Percentiles rank a stretch among this genome's conserved stretches.
These are phyloP conservation scores for Caenorhabditis uteleia DNA, from an alignment of 2,888 invertebrate species.

Conservation along the genomic window DNA sequence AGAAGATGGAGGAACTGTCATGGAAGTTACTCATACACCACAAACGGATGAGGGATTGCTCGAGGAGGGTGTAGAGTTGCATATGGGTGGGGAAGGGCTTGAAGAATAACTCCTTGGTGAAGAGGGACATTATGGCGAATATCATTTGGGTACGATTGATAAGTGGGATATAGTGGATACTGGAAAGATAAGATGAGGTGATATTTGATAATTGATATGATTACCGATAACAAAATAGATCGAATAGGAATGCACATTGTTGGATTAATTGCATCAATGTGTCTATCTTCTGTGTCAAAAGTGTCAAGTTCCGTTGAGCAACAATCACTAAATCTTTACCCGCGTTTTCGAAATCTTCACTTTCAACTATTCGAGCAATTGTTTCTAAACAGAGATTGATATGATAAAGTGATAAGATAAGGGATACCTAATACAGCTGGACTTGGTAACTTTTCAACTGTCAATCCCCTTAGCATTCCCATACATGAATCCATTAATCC, in stretches of 20 bases:
- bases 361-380: slow-evolving; percentile 10
- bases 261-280: slow-evolving; percentile 21
- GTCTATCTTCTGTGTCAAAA: no score
- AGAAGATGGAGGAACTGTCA: no score
- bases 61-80: no score
- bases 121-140: no score
- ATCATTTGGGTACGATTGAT: no score
- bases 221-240: slow-evolving; percentile 20
- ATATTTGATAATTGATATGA: slow-evolving; percentile 1
- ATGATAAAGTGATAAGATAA: neutral
- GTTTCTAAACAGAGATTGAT: slow-evolving; percentile 8
- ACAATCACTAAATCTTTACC: slow-evolving; percentile 14
- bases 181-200: no score
- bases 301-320: slow-evolving; percentile 16
- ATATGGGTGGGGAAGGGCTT: no score
- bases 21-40: no score
- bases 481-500: slow-evolving; percentile 16
- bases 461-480: slow-evolving; percentile 2
- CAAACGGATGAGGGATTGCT: no score
- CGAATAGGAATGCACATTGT: slow-evolving; percentile 30
- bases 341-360: slow-evolving; percentile 27
- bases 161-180: no score
- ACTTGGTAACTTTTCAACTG: slow-evolving; percentile 20
- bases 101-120: no score
- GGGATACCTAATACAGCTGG: slow-evolving; percentile 33